These are phyloP conservation scores for Lingula anatina DNA, from an alignment of 2,888 invertebrate genomes.

Conservation along the genomic window DNA sequence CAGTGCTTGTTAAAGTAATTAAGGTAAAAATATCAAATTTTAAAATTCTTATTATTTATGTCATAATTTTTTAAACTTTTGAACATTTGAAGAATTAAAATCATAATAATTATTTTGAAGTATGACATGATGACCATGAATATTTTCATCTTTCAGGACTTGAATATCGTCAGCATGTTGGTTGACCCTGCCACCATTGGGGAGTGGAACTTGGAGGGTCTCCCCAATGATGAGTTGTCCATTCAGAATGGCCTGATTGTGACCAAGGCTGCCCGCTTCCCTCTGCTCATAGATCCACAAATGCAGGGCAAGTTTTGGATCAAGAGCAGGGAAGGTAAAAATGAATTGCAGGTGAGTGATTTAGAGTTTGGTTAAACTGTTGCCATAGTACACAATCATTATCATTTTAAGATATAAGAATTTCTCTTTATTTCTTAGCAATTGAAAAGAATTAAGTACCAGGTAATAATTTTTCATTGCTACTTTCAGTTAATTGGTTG, in stretches of 20 bases:
- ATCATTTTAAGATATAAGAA: too few species aligned
- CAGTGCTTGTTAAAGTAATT: too few species aligned
- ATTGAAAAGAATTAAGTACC: too few species aligned
- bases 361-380: neutral
- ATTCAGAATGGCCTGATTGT: conserved; percentile 95
- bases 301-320: conserved; percentile 98
- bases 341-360: conserved; percentile 63
- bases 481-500: too few species aligned
- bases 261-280: conserved; percentile 89
- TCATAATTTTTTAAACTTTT: too few species aligned
- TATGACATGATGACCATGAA: too few species aligned
- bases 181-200: conserved; percentile 77
- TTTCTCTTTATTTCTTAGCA: too few species aligned
- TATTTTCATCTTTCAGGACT: conserved; percentile 51
- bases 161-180: conserved; percentile 87
- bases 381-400: neutral
- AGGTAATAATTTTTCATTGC: too few species aligned
- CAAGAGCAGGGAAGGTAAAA: conserved; percentile 82
- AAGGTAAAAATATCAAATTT: too few species aligned
- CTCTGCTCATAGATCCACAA: conserved; percentile 90
- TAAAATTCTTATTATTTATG: too few species aligned
- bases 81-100: too few species aligned
- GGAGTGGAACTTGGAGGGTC: conserved; percentile 88
- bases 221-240: conserved; percentile 93
- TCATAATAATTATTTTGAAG: too few species aligned